These are phyloP conservation scores for Papilio glaucus DNA, from an alignment of 1,140 invertebrate species.

Conservation along the genomic window DNA sequence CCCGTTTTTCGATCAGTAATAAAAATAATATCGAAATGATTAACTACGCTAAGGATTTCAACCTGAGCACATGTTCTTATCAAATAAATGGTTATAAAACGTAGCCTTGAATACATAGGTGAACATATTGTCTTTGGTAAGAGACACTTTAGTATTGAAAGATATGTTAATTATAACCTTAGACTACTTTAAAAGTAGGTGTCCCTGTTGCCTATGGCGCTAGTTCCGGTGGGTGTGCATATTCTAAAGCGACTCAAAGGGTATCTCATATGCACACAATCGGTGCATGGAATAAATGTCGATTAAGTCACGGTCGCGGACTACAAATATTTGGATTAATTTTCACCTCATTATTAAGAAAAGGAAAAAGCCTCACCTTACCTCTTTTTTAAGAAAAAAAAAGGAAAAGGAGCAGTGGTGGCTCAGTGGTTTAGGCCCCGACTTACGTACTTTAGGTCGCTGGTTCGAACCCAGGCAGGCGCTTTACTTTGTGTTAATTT, in stretches of 20 bases:
- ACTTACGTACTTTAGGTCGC: no score
- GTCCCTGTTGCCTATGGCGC: slow-evolving; percentile 48
- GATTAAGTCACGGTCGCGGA: slow-evolving; percentile 43
- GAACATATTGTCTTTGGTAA: neutral
- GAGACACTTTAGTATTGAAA: slow-evolving; percentile 39
- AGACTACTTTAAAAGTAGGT: slow-evolving; percentile 55
- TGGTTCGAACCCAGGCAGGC: no score
- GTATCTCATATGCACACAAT: slow-evolving; percentile 73
- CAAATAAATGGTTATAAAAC: no score
- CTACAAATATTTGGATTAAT: slow-evolving; percentile 10
- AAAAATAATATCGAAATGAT: no score
- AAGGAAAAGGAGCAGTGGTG: no score
- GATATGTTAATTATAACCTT: slow-evolving; percentile 57
- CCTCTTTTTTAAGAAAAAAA: no score
- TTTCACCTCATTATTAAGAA: neutral
- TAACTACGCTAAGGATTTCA: no score
- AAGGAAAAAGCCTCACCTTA: no score
- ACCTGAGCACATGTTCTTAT: no score
- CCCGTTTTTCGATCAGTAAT: no score
- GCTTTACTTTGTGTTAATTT: no score
- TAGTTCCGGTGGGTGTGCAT: slow-evolving; percentile 68
- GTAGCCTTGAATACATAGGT: neutral
- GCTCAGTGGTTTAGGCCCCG: no score
- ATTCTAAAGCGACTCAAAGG: slow-evolving; percentile 46
- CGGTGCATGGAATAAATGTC: slow-evolving; percentile 46